Conservation (phyloP, 2,113 vertebrate genomes). For the Vireo altiloquus region DNA sequence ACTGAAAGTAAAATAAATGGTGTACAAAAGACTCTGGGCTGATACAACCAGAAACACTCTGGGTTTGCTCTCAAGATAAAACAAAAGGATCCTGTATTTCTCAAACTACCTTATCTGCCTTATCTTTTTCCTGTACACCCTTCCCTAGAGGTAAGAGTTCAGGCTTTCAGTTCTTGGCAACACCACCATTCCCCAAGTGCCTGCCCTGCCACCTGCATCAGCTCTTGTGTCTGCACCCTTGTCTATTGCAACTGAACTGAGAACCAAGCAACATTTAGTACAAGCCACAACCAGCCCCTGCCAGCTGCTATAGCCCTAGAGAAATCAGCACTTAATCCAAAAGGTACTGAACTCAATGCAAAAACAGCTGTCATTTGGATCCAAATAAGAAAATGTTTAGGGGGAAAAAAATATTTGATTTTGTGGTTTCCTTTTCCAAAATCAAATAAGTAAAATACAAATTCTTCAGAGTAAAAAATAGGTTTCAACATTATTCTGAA, state of each 20-base stretch:
- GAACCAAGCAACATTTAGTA: neutral
- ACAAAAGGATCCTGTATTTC: neutral
- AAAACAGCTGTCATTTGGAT: neutral
- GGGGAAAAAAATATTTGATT: neutral
- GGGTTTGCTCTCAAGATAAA: neutral
- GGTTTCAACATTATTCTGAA: neutral
- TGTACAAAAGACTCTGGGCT: neutral
- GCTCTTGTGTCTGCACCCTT: neutral
- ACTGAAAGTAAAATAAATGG: neutral
- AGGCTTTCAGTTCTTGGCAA: neutral
- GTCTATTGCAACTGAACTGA: neutral
- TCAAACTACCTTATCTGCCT: neutral
- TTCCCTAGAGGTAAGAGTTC: neutral
- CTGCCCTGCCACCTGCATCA: neutral
- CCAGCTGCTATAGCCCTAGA: neutral
- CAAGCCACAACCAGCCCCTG: neutral
- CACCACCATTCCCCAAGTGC: neutral
- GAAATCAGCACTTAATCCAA: neutral
- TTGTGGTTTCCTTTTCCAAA: neutral
- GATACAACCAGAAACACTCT: neutral
- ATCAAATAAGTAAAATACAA: neutral
- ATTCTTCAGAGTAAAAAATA: neutral
- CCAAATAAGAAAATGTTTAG: neutral
- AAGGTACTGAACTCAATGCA: neutral
- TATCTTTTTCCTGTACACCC: neutral